phyloP scores from a whole-genome alignment of 2,797 vertebrate species.

The Liparis tanakae region DNA sequence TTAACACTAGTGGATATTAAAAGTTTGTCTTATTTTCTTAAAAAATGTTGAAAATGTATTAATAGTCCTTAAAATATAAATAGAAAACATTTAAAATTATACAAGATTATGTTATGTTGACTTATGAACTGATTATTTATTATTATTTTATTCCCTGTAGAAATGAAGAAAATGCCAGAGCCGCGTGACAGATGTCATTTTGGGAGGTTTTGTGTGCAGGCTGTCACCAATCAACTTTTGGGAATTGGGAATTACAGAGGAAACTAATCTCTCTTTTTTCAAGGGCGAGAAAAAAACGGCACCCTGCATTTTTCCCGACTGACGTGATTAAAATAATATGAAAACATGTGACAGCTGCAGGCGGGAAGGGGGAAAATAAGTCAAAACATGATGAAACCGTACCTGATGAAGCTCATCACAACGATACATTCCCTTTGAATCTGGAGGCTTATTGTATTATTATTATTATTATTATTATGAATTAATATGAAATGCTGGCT shows the following conservation, averaged over 20 bases:
- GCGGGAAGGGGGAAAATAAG: not conserved
- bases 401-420: not conserved
- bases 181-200: no score
- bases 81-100: no score
- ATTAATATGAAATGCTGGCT: not conserved
- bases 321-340: slow-evolving; percentile 4
- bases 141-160: no score
- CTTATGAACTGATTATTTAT: no score
- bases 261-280: not conserved
- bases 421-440: not conserved
- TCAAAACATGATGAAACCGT: not conserved
- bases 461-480: not conserved
- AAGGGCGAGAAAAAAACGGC: not conserved
- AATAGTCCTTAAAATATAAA: no score
- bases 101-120: no score
- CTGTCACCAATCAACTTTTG: not conserved
- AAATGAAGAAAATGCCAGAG: not conserved
- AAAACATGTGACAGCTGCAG: not conserved
- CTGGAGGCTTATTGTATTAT: not conserved
- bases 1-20: no score
- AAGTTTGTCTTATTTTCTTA: no score
- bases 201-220: not conserved
- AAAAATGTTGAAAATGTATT: no score
- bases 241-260: not conserved
- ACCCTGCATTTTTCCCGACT: not conserved